Conservation (phyloP, 2,113 vertebrate species). For the Dolichallabes microphthalmus region DNA sequence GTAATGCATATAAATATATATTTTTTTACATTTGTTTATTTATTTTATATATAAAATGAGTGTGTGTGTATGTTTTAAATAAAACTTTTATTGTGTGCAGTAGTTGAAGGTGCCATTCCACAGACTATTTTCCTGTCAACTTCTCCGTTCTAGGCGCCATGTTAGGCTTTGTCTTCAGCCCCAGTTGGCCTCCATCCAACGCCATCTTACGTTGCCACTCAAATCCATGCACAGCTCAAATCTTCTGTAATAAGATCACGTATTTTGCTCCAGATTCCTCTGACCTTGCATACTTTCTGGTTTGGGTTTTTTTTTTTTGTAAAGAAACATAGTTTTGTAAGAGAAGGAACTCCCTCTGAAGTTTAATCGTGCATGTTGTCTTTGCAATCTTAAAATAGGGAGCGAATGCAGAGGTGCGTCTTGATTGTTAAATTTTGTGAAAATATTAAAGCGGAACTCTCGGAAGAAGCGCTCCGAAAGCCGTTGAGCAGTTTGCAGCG, state of each 20-base stretch:
- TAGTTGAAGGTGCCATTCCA: slow-evolving; percentile 18
- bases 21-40: neutral
- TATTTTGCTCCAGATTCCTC: slow-evolving; percentile 35
- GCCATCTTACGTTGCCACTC: slow-evolving; percentile 57
- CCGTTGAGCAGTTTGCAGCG: slow-evolving; percentile 83
- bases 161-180: slow-evolving; percentile 61
- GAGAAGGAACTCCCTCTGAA: neutral
- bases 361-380: neutral
- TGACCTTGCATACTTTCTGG: slow-evolving; percentile 23
- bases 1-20: no score
- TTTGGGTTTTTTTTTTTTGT: neutral
- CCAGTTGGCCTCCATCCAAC: slow-evolving; percentile 63
- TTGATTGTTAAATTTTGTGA: slow-evolving; percentile 65
- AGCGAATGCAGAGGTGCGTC: neutral
- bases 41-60: neutral
- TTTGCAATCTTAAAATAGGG: neutral
- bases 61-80: neutral
- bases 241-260: slow-evolving; percentile 47
- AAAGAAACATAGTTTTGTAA: neutral
- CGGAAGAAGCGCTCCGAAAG: slow-evolving; percentile 74
- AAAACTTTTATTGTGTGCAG: neutral
- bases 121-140: slow-evolving; percentile 43
- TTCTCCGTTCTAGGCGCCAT: slow-evolving; percentile 47
- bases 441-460: slow-evolving; percentile 73
- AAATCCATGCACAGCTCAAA: slow-evolving; percentile 42